phyloP scores from a whole-genome alignment of 2,113 vertebrate genomes.

The Sakesphorus luctuosus region DNA sequence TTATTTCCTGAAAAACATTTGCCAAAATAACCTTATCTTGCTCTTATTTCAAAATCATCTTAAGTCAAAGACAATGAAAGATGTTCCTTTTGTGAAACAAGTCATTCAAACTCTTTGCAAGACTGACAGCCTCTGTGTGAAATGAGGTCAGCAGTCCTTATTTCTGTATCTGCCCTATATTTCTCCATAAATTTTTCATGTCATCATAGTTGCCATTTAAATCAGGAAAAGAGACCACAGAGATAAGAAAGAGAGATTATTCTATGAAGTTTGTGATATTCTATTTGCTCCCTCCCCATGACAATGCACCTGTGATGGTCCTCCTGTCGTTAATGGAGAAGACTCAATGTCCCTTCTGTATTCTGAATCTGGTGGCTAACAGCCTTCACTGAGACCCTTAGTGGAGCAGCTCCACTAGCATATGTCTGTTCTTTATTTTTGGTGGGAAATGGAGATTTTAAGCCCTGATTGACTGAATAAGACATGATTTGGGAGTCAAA shows the following conservation, averaged over 20 bases:
- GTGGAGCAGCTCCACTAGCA: background rate
- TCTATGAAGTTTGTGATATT: background rate
- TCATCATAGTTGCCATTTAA: background rate
- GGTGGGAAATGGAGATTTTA: background rate
- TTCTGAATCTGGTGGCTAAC: background rate
- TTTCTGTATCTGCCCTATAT: background rate
- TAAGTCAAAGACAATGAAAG: background rate
- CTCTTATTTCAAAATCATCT: background rate
- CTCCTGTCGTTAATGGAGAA: background rate
- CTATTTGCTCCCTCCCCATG: background rate
- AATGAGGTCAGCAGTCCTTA: background rate
- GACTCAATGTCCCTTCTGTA: background rate
- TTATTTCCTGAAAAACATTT: conserved; percentile 21
- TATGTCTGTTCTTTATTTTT: background rate
- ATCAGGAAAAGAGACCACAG: background rate
- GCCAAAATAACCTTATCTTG: background rate
- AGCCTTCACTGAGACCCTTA: background rate
- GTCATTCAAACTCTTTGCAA: background rate
- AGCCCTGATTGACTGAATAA: background rate
- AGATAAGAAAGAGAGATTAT: background rate
- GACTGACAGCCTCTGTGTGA: background rate
- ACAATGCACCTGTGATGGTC: background rate
- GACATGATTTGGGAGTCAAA: background rate
- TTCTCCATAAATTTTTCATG: background rate
- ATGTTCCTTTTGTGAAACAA: background rate